Evolutionary conservation across 2,797 vertebrate species (phyloP).

Genomic region (Falco rusticolus): DNA sequence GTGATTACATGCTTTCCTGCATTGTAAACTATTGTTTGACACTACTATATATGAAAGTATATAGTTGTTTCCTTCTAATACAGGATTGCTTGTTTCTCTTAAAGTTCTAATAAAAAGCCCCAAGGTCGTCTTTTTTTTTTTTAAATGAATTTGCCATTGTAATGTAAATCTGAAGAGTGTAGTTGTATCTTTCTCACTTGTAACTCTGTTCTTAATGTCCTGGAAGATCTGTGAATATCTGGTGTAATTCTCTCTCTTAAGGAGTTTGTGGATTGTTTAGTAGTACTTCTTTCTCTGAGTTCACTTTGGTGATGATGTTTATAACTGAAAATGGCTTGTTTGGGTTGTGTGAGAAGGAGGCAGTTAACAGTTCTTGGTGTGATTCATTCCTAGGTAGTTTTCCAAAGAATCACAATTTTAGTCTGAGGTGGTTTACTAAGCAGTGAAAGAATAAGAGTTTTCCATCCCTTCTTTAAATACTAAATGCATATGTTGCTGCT

Average conservation of each 20-base stretch:
- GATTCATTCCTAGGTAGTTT: neutral
- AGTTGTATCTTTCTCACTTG: neutral
- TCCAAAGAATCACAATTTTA: neutral
- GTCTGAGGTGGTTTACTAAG: neutral
- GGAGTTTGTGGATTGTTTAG: neutral
- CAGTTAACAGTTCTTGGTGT: neutral
- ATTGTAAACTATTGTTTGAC: neutral
- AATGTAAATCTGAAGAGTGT: neutral
- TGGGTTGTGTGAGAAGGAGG: neutral
- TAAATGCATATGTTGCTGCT: neutral
- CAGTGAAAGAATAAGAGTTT: neutral
- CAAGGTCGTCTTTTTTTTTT: neutral
- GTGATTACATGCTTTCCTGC: neutral
- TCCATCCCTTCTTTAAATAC: neutral
- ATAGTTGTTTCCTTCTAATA: neutral
- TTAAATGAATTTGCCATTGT: neutral
- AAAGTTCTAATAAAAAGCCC: neutral
- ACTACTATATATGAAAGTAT: neutral
- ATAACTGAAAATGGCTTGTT: neutral
- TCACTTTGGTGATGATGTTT: neutral
- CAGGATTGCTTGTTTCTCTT: neutral
- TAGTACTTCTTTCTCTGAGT: neutral
- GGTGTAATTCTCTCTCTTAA: neutral
- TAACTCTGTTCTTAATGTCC: neutral
- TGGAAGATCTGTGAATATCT: neutral